Conservation (phyloP, 2,797 vertebrate species). For the Tympanoctomys barrerae region DNA sequence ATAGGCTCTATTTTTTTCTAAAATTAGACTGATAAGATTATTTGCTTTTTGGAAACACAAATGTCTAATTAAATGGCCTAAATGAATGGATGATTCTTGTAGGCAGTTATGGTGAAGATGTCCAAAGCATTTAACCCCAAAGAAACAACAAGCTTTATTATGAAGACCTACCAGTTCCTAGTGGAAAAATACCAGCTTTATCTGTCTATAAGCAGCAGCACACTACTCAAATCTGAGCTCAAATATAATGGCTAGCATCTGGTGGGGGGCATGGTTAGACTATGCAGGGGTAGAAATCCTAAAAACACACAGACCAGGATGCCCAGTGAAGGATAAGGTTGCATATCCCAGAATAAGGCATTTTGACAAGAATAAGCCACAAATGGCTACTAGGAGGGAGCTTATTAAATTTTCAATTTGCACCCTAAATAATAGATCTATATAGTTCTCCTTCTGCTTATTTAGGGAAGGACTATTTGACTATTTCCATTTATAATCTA, state of each 20-base stretch:
- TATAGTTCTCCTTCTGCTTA: neutral
- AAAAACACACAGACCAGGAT: neutral
- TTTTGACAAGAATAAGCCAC: slow-evolving; percentile 48
- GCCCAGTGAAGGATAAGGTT: neutral
- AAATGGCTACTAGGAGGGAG: neutral
- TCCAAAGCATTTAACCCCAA: neutral
- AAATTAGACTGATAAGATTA: slow-evolving; percentile 14
- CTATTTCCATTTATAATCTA: neutral
- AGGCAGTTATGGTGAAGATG: neutral
- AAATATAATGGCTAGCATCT: neutral
- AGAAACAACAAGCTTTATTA: neutral
- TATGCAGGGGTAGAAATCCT: neutral
- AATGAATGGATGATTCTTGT: neutral
- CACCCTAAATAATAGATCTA: neutral
- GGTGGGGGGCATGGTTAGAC: neutral
- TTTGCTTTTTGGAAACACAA: slow-evolving; percentile 12
- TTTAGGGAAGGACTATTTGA: neutral
- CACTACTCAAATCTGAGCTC: neutral
- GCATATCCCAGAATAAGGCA: neutral
- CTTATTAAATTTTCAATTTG: slow-evolving; percentile 25
- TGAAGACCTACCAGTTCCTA: neutral
- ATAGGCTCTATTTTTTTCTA: neutral
- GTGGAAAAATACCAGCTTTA: neutral
- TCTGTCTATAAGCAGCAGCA: neutral
- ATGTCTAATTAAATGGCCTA: neutral